Evolutionary conservation across 2,888 invertebrate species (phyloP).

Genomic region (Tipula unca): DNA sequence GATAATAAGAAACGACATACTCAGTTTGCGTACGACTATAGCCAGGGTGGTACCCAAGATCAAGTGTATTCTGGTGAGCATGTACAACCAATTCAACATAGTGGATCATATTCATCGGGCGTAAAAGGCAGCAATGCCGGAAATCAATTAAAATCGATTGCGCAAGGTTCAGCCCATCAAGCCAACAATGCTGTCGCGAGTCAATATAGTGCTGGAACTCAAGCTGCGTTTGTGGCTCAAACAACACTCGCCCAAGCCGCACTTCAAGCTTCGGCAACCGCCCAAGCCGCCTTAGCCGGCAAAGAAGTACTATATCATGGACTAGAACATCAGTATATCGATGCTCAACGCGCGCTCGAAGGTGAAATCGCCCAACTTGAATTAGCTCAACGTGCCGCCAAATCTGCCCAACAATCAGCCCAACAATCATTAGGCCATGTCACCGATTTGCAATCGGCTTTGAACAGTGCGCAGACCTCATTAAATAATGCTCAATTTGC

Average conservation of each 20-base stretch:
- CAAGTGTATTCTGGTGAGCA: background rate
- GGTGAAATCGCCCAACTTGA: slow-evolving; percentile 61
- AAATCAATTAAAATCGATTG: slow-evolving; percentile 55
- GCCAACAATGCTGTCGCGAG: slow-evolving; percentile 57
- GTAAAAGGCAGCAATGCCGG: slow-evolving; percentile 50
- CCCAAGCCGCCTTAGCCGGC: slow-evolving; percentile 53
- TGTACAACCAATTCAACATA: background rate
- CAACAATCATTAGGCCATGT: slow-evolving; percentile 60
- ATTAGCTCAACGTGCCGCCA: slow-evolving; percentile 59
- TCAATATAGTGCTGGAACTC: slow-evolving; percentile 60
- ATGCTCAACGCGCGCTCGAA: slow-evolving; percentile 56
- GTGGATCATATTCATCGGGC: background rate
- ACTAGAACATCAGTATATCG: slow-evolving; percentile 59
- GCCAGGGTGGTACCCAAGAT: too few species aligned
- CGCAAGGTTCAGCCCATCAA: slow-evolving; percentile 59
- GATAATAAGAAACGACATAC: background rate
- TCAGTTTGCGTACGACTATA: background rate
- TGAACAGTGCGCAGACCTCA: slow-evolving; percentile 64
- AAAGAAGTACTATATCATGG: slow-evolving; percentile 52
- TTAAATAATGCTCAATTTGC: slow-evolving; percentile 60
- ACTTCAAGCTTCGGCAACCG: slow-evolving; percentile 53
- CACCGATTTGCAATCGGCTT: slow-evolving; percentile 55
- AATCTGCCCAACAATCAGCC: slow-evolving; percentile 54
- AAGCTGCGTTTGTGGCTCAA: slow-evolving; percentile 55
- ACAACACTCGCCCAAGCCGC: slow-evolving; percentile 64